Percentiles rank a stretch among this genome's conserved stretches.
These are phyloP conservation scores for Rhagonycha fulva DNA, from an alignment of 2,888 invertebrate genomes.

Conservation along the genomic window DNA sequence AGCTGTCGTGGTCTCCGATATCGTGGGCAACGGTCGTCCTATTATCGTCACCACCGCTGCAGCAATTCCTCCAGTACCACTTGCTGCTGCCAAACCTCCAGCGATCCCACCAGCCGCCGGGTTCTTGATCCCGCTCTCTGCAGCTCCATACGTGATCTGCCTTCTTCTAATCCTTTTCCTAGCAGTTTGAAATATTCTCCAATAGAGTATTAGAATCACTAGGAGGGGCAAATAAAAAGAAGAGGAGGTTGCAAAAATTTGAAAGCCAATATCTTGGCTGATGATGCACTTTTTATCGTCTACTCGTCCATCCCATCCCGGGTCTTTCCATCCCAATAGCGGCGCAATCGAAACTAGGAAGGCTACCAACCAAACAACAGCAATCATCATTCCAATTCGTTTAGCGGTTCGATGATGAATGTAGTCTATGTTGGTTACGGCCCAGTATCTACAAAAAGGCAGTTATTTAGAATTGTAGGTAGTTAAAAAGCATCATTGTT, in stretches of 20 bases:
- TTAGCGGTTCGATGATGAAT: conserved; percentile 80
- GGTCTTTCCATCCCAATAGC: conserved; percentile 82
- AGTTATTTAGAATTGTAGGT: background rate
- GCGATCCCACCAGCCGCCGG: conserved; percentile 57
- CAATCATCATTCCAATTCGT: conserved; percentile 80
- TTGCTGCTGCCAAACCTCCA: conserved; percentile 66
- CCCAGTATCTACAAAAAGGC: conserved; percentile 73
- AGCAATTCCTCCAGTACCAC: conserved; percentile 73
- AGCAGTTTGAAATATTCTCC: conserved; percentile 89
- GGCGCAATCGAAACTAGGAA: conserved; percentile 87
- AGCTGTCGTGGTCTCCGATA: conserved; percentile 73
- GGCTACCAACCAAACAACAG: conserved; percentile 82
- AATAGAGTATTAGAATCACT: conserved; percentile 87
- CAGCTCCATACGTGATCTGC: conserved; percentile 56
- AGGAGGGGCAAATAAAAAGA: conserved; percentile 90
- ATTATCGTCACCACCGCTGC: conserved; percentile 68
- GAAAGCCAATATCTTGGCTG: conserved; percentile 82
- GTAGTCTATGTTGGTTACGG: conserved; percentile 89
- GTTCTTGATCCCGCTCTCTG: conserved; percentile 49
- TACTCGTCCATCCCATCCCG: conserved; percentile 62
- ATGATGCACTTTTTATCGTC: conserved; percentile 75
- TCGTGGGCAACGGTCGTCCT: conserved; percentile 70
- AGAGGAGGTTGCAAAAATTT: conserved; percentile 88
- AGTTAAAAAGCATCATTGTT: too few relatives aligned
- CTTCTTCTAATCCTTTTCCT: conserved; percentile 77